Percentiles rank a stretch among this genome's conserved stretches.
These are phyloP conservation scores for Argopecten irradians DNA, from an alignment of 1,140 invertebrate genomes.

Conservation along the genomic window DNA sequence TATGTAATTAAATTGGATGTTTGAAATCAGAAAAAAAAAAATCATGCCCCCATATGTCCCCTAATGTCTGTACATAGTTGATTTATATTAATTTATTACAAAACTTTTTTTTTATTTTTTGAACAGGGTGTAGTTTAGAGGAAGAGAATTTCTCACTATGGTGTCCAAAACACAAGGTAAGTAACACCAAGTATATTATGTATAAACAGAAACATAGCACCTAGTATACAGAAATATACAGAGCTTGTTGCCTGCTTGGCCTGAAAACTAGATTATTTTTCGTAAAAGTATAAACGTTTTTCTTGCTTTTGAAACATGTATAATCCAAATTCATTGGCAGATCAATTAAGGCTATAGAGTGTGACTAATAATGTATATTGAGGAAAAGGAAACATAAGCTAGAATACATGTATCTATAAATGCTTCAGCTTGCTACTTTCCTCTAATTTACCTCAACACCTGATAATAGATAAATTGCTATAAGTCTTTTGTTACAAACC, in stretches of 20 bases:
- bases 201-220: background rate
- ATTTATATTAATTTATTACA: background rate
- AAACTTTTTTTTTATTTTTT: background rate
- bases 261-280: background rate
- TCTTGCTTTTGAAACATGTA: background rate
- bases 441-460: background rate
- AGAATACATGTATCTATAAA: background rate
- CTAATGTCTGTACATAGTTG: too few relatives aligned
- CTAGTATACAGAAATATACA: background rate
- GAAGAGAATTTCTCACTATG: constrained; percentile 34
- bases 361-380: background rate
- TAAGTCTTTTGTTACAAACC: too few relatives aligned
- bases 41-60: too few relatives aligned
- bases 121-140: constrained; percentile 5
- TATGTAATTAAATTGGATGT: too few relatives aligned
- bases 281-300: background rate
- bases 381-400: background rate
- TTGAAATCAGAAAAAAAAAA: too few relatives aligned
- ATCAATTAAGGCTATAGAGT: background rate
- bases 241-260: background rate
- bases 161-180: constrained; percentile 40
- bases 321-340: background rate
- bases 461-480: too few relatives aligned
- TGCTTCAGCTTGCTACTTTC: background rate
- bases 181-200: background rate